A percentile compares a stretch with the other conserved stretches of the same genome.
phyloP scores from a whole-genome alignment of 2,113 vertebrate genomes.

The Phylloscopus trochiloides region DNA sequence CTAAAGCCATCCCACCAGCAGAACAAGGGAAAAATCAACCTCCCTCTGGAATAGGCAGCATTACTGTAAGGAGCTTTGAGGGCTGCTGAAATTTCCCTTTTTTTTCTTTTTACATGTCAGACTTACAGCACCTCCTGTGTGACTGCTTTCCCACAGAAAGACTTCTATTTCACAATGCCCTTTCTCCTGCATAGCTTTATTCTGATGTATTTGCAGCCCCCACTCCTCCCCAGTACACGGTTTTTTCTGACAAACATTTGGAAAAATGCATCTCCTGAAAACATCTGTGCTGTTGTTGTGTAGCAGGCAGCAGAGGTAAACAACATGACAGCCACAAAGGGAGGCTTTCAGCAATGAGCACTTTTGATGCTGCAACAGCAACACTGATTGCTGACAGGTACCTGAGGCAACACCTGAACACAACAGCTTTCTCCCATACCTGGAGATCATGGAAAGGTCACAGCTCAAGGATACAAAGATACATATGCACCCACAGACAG shows the following conservation, averaged over 20 bases:
- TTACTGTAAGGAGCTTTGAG: background rate
- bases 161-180: background rate
- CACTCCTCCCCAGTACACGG: background rate
- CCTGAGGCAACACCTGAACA: background rate
- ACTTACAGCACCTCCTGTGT: background rate
- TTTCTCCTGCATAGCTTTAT: background rate
- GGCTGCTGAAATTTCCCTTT: background rate
- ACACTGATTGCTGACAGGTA: background rate
- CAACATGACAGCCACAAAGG: background rate
- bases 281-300: background rate
- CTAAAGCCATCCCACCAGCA: background rate
- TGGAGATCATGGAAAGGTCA: background rate
- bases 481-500: background rate
- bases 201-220: background rate
- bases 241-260: background rate
- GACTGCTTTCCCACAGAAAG: background rate
- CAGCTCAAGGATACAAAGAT: background rate
- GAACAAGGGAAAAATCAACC: background rate
- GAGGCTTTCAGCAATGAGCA: background rate
- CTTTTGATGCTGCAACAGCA: background rate
- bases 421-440: background rate
- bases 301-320: background rate
- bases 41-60: background rate
- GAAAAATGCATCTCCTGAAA: background rate
- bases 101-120: background rate